Evolutionary conservation across 2,113 vertebrate genomes (phyloP).

Genomic region (Aspidoscelis tigris): DNA sequence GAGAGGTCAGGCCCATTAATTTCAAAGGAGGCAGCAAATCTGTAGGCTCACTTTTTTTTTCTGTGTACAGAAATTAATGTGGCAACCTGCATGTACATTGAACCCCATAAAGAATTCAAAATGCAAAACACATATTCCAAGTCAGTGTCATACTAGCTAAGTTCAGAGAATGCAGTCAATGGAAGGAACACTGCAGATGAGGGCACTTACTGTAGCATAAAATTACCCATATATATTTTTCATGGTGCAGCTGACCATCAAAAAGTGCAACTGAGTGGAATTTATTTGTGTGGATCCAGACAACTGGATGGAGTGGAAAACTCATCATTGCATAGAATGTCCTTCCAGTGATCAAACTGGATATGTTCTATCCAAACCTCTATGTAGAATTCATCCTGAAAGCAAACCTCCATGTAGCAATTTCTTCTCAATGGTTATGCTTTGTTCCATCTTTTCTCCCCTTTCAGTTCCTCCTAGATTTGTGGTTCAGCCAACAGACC

Average conservation of each 20-base stretch:
- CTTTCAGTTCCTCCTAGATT: conserved; percentile 94
- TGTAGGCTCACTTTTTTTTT: not conserved
- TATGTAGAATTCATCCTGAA: not conserved
- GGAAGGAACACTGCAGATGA: too few species aligned
- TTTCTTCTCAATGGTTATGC: not conserved
- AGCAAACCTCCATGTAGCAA: not conserved
- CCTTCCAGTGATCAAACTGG: not conserved
- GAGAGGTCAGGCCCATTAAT: not conserved
- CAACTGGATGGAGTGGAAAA: too few species aligned
- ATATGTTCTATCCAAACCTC: fast-evolving
- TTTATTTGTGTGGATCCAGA: too few species aligned
- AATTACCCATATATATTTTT: too few species aligned
- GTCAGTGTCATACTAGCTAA: not conserved
- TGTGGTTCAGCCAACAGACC: conserved; percentile 96
- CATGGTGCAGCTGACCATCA: too few species aligned
- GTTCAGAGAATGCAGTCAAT: too few species aligned
- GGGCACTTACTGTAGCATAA: too few species aligned
- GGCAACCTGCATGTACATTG: not conserved
- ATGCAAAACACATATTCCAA: not conserved
- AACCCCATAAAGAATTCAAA: not conserved
- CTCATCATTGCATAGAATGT: too few species aligned
- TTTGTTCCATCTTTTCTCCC: conserved; percentile 38
- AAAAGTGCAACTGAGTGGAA: too few species aligned
- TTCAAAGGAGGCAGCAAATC: not conserved
- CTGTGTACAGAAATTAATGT: not conserved